A percentile compares a stretch with the other conserved stretches of the same genome.
Conservation (phyloP, 2,888 invertebrate genomes). For the Ischnura elegans region DNA sequence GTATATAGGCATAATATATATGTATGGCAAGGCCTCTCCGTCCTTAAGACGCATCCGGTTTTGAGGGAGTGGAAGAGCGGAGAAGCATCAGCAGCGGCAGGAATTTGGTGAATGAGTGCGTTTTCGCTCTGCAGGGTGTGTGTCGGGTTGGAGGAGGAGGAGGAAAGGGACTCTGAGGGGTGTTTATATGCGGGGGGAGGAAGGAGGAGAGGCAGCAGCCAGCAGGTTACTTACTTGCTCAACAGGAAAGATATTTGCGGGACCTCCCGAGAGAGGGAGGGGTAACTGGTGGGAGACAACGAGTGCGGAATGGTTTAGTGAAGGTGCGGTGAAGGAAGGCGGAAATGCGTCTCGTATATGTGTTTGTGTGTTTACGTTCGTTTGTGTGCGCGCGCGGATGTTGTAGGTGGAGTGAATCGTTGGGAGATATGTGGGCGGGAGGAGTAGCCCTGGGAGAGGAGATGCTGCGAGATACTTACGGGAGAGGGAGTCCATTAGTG, state of each 20-base stretch:
- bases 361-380: too few species aligned
- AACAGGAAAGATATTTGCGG: conserved; percentile 34
- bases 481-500: conserved; percentile 33
- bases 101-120: conserved; percentile 16
- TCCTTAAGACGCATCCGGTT: neutral
- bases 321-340: neutral
- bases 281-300: neutral
- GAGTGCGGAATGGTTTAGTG: neutral
- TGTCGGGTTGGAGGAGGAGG: neutral
- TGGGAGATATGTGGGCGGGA: conserved; percentile 12
- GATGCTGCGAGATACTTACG: neutral
- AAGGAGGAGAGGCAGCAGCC: neutral
- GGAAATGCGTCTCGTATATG: too few species aligned
- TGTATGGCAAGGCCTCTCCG: neutral
- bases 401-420: neutral
- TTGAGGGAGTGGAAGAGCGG: neutral
- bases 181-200: neutral
- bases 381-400: neutral
- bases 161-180: neutral
- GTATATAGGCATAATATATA: neutral
- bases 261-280: neutral
- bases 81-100: too few species aligned
- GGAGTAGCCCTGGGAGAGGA: neutral
- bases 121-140: too few species aligned
- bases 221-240: conserved; percentile 38